Evolutionary conservation across 2,888 invertebrate species (phyloP).

Genomic region (Pristionchus mayeri): DNA sequence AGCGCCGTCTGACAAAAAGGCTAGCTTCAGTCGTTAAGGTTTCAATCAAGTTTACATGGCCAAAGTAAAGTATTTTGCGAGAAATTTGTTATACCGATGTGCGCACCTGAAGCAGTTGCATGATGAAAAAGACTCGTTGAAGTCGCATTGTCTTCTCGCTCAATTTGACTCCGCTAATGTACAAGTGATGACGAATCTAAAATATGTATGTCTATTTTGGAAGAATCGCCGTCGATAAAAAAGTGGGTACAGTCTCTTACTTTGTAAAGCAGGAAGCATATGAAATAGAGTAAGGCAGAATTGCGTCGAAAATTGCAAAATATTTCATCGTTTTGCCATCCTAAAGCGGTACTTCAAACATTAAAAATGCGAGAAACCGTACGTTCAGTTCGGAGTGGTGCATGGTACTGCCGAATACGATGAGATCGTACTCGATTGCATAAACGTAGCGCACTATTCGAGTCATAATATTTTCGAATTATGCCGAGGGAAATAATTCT

Average conservation of each 20-base stretch:
- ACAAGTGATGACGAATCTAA: neutral
- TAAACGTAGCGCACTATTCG: no score
- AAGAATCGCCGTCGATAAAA: no score
- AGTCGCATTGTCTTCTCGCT: neutral
- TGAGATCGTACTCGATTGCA: neutral
- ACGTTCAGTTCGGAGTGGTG: neutral
- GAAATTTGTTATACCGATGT: no score
- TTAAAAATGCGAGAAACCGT: no score
- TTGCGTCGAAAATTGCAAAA: neutral
- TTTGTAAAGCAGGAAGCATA: no score
- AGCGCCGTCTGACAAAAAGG: neutral
- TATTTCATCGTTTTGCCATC: neutral
- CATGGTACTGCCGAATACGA: neutral
- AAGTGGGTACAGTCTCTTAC: no score
- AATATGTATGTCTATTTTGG: no score
- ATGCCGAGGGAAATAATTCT: neutral
- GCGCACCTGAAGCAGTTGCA: slow-evolving; percentile 40
- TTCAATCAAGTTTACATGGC: no score
- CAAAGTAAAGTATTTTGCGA: no score
- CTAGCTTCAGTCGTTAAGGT: no score
- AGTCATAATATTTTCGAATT: neutral
- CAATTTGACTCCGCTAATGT: neutral
- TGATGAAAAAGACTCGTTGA: neutral
- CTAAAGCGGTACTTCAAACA: no score
- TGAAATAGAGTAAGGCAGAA: no score